Evolutionary conservation across 2,797 vertebrate species (phyloP), one percentile per base, ranked within the genome.

Genomic region (Brachyalestes nurse): DNA sequence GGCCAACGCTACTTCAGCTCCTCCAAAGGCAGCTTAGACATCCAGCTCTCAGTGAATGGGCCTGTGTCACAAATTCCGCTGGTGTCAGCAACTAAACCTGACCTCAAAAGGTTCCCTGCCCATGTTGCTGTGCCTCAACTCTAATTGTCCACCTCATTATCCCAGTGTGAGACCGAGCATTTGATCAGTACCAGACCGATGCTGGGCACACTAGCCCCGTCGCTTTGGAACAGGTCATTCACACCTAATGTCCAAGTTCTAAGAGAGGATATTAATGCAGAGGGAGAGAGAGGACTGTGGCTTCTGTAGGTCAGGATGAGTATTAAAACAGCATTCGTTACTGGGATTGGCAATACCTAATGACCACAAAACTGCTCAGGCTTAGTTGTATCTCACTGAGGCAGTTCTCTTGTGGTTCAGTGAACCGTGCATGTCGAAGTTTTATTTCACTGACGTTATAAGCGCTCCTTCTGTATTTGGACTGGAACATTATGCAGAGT

Each of bases 141-240:
- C 71, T 80, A 80, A 78, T 58, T 65, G 80, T 64, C 60, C 47
- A 60, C 69, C 55, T 70, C 72, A 57, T 76, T 73, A 82, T 72
- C 73, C 74, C 61, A 76, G 65, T 23, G 47, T 75, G 65, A 71
- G 47, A 62, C 49, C 40, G 34, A 67, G 72, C 23, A 75, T 75
- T 55, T 74, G 62, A 82, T 82, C 66, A 75, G 77, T 81, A 57
- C 83, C 70, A 79, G 42, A 78, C 42, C 70, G 86, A 80, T 47
- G 76, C 80, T 72, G 73, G 82, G 87, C 53, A 79, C 82, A 78
- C 82, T 40, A 62, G 71, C 17, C 38, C 51, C 85, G 88, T 45
- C 19, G 82, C 84, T 88, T 85, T 88, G 72, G 72, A 83, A 40
- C 58, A 85, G 78, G 82, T 87, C 77, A 86, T 90, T 91, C 84